A percentile compares a stretch with the other conserved stretches of the same genome.
Conservation (phyloP, 1,140 invertebrate species). For the Rhyzopertha dominica region DNA sequence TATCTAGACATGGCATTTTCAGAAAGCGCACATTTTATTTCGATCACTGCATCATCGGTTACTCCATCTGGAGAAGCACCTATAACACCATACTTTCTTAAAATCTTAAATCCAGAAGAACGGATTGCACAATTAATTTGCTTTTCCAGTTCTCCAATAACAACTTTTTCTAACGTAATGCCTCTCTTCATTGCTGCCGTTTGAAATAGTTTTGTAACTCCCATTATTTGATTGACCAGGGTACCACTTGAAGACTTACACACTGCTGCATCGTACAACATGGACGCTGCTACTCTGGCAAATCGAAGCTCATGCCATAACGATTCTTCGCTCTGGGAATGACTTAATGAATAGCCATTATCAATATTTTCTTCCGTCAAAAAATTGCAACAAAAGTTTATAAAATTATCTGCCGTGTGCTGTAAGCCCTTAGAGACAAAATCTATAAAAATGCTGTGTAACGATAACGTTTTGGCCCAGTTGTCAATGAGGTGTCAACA, state of each 20-base stretch:
- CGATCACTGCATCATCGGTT: conserved; percentile 5
- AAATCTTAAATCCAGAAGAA: background rate
- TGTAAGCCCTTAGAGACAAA: background rate
- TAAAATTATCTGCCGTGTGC: background rate
- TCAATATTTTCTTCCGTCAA: conserved; percentile 17
- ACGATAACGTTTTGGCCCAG: too few species aligned
- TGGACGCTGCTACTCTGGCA: conserved; percentile 41
- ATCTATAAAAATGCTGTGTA: too few species aligned
- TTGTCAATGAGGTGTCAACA: too few species aligned
- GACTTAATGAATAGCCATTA: conserved; percentile 15
- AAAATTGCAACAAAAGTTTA: conserved; percentile 2
- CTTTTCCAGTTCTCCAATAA: conserved; percentile 11
- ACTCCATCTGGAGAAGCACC: conserved; percentile 10
- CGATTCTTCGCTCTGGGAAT: conserved; percentile 19
- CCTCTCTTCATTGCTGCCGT: conserved; percentile 29
- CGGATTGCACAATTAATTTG: background rate
- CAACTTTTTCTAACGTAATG: conserved; percentile 19
- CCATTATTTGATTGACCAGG: conserved; percentile 30
- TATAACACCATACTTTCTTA: conserved; percentile 5
- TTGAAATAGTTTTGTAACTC: conserved; percentile 21
- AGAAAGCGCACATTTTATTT: conserved; percentile 33
- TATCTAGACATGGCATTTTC: conserved; percentile 22
- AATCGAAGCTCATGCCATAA: conserved; percentile 36
- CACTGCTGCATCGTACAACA: conserved; percentile 32
- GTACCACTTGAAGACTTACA: conserved; percentile 34